Conservation (phyloP, 1,140 invertebrate genomes). For the Xylocopa sonorina region DNA sequence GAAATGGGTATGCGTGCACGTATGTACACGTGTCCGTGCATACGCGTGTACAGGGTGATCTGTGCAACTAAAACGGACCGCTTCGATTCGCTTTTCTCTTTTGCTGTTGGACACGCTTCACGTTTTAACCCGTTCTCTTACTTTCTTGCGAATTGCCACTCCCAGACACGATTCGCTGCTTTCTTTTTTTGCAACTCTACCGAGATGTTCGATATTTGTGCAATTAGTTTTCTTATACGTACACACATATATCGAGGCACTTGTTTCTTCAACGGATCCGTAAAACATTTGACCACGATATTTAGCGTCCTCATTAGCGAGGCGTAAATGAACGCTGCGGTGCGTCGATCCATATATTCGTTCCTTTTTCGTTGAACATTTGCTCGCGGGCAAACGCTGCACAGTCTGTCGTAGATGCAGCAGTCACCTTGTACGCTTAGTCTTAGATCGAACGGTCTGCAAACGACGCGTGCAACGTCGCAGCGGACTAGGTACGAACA, state of each 20-base stretch:
- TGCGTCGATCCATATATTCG: too few species aligned
- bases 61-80: neutral
- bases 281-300: neutral
- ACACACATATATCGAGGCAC: neutral
- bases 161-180: neutral
- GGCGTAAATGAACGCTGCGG: neutral
- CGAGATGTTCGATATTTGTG: neutral
- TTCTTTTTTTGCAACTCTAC: neutral
- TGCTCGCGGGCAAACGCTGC: neutral
- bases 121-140: neutral
- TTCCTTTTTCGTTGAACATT: neutral
- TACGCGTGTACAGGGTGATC: constrained; percentile 27
- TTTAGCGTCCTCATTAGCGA: neutral
- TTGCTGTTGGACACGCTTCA: too few species aligned
- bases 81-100: too few species aligned
- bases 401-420: neutral
- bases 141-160: neutral
- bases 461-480: constrained; percentile 17
- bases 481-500: constrained; percentile 39
- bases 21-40: constrained; percentile 35
- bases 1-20: constrained; percentile 29
- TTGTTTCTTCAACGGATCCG: neutral
- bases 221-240: neutral
- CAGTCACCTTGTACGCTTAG: constrained; percentile 13
- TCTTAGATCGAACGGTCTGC: constrained; percentile 10